Base-by-base conservation (phyloP, 35 echinoderm and acorn worm genomes). In the Eucidaris tribuloides region DNA sequence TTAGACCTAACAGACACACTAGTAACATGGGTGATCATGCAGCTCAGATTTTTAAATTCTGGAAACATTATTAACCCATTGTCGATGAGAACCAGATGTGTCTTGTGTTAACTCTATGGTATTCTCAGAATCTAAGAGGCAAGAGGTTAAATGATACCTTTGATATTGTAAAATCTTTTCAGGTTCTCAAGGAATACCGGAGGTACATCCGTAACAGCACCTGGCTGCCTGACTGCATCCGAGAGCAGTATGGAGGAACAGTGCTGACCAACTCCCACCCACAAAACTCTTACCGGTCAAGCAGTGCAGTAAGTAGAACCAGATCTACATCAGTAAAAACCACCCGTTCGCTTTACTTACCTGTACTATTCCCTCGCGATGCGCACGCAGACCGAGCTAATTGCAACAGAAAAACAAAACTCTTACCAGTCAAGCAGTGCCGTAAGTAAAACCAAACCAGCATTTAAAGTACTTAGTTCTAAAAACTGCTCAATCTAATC, bases 171-270 rank as follows among this genome's bases (percentile, higher is more conserved):
- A n/a, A n/a, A n/a, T n/a, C n/a, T 19, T 85, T 83, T 2, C 45
- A 97, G 94, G 94, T 97, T 2, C 58, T 71, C 1, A 97, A 97
- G 46, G 94, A 97, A 58, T 97, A 97, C 52, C 76, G 89, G 48
- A 58, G 94, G 7, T 92, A 85, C 45, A 62, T 97, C 3, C 94
- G 94, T 33, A 91, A 97, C 82, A 88, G 86, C 57, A 65, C 80
- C 19, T 97, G 94, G 85, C 63, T 91, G 24, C 94, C 94, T 0
- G 76, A 64, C 18, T 97, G 94, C 79, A 81, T 97, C 38, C 89
- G 90, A 36, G 82, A 89, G 27, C 86, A 90, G 32, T 96, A 91
- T 60, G 93, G 93, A 13, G 83, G 82, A 18, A 77, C 89, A 17
- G 83, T 86, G 31, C 74, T 66, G 34, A 84, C 85, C 25, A 81